phyloP scores from a whole-genome alignment of 2,113 vertebrate genomes.

The Nipponia nippon region DNA sequence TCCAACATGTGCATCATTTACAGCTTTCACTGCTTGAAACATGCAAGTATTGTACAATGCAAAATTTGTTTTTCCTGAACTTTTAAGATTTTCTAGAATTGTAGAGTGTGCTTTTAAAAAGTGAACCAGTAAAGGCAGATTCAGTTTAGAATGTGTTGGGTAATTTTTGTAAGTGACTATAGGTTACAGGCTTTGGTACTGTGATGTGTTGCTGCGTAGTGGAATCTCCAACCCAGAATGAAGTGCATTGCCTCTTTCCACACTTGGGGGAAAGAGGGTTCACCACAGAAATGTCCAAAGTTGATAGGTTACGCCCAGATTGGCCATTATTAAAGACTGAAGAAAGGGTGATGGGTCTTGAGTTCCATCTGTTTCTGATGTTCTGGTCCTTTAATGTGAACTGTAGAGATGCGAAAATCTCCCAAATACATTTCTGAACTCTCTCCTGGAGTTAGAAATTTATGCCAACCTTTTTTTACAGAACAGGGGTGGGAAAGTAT shows the following conservation, averaged over 20 bases:
- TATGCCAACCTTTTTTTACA: not conserved
- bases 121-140: not conserved
- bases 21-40: not conserved
- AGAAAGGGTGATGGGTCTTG: not conserved
- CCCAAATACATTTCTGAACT: not conserved
- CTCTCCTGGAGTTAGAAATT: not conserved
- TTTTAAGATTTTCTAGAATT: not conserved
- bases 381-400: not conserved
- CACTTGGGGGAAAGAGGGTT: not conserved
- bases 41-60: not conserved
- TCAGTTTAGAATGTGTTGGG: not conserved
- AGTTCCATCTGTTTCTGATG: not conserved
- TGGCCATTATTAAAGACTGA: not conserved
- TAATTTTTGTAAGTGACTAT: not conserved
- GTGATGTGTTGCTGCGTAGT: not conserved
- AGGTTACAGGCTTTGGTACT: not conserved
- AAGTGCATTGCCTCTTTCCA: not conserved
- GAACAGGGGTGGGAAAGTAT: not conserved
- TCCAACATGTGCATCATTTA: slow-evolving; percentile 32
- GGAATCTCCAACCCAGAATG: not conserved
- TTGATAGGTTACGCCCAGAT: not conserved
- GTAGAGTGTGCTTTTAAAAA: not conserved
- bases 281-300: not conserved
- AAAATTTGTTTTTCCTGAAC: not conserved
- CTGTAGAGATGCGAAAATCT: not conserved